Base-by-base conservation (phyloP, 2,888 invertebrate species). In the Hipparchia sbordonii region DNA sequence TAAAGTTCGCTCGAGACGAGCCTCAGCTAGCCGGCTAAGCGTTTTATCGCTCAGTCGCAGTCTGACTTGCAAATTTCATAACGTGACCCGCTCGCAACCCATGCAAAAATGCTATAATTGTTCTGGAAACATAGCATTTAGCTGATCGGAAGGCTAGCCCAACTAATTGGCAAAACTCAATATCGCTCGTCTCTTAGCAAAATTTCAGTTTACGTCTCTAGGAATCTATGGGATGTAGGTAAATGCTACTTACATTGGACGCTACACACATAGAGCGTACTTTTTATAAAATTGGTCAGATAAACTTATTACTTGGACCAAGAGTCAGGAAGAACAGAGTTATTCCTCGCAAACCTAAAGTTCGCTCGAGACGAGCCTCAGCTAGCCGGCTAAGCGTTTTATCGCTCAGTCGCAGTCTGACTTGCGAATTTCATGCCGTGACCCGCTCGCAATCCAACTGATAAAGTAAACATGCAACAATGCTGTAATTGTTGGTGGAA, bases 361-460 rank as follows among this genome's bases (percentile, higher is more conserved):
- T 87, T 85, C 80, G 78, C 80, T 82, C 77, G 78, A 83, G 85
- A 82, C 82, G 85, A 82, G 83, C 85, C 85, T 82, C 87, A 84
- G 84, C 82, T 79, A 81, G 82, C 82, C 84, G 83, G 88, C 88
- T 92, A 91, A 92, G 92, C 91, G 89, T 89, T 92, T 92, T 92
- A 93, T 93, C 92, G 88, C 81, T 79, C 79, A 82, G 81, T 81
- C 78, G 82, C 92, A 93, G 89, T 81, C 83, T 83, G 81, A 83
- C 83, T 79, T 75, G 80, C 78, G 79, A 80, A 82, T 83, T 84
- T 79, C 79, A 81, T 79, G 82, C 82, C 81, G 79, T 81, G 79
- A 80, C 78, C 78, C 74, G 51, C 62, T 57, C 67, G 70, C 57
- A 39, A 72, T 56, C 59, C 74, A n/a, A 33, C 45, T 56, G 56